A percentile compares a stretch with the other conserved stretches of the same genome.
Evolutionary conservation across 2,797 vertebrate species (phyloP).

Genomic region (Gymnothorax reevesii): DNA sequence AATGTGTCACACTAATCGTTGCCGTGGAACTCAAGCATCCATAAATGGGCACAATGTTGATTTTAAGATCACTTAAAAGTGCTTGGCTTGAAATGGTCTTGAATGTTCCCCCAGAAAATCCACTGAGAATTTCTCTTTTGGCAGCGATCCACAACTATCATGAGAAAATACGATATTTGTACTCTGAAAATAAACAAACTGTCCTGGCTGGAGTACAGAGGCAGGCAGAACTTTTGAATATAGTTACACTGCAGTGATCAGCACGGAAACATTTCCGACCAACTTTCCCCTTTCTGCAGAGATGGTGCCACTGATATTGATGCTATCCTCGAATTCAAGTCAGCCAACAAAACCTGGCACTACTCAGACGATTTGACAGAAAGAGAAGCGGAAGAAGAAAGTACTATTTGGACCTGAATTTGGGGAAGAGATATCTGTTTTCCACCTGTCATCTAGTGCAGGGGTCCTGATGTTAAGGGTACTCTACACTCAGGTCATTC

Average conservation of each 20-base stretch:
- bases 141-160: background rate
- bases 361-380: background rate
- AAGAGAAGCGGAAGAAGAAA: background rate
- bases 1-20: background rate
- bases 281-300: background rate
- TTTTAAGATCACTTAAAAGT: background rate
- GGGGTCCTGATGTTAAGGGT: background rate
- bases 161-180: constrained; percentile 33
- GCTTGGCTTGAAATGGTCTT: background rate
- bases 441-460: background rate
- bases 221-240: background rate
- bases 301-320: background rate
- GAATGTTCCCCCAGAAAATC: background rate
- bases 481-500: background rate
- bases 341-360: background rate
- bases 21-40: background rate
- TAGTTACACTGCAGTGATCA: background rate
- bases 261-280: background rate
- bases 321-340: background rate
- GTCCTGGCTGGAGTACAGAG: constrained; percentile 14
- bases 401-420: background rate
- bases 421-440: background rate
- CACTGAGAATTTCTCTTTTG: constrained; percentile 24
- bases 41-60: background rate
- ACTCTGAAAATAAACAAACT: constrained; percentile 28